Evolutionary conservation across 2,797 vertebrate species (phyloP), one percentile per base, ranked within the genome.

Genomic region (Carapus acus): DNA sequence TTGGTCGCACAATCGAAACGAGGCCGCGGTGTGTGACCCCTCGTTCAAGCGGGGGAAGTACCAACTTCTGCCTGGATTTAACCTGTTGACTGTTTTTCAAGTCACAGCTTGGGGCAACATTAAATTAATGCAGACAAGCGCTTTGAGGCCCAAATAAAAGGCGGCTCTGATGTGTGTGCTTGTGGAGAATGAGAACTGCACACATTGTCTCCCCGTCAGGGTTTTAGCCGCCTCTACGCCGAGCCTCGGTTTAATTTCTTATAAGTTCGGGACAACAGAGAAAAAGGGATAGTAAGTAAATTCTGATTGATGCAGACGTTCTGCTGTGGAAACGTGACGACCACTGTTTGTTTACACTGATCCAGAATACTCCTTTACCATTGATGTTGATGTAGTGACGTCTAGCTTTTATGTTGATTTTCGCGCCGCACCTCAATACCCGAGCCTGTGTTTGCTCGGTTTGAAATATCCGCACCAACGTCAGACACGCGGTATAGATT

Each of bases 51-150:
- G 54, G 44, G 47, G 20, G 16, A 41, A 62, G 58, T 43, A 44
- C 43, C 34, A 65, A 73, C 64, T 61, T 54, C 33, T 38, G 43
- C 56, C n/a, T 70, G 67, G 55, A 71, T 76, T n/a, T 58, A 78
- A 83, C 73, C 71, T 78, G 73, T 71, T 74, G 77, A 65, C 63
- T 70, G 62, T 73, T 74, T 74, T 27, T 75, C 59, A 63, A 63
- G 81, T 88, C 86, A 88, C 87, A n/a, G 61, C 88, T 89, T 76
- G 85, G 90, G 88, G 88, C 86, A 87, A 87, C 85, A 82, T 90
- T 88, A 89, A 90, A 91, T 92, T 86, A 83, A 85, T 88, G 88
- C 86, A 86, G 88, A 91, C 91, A 87, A 91, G 86, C 86, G 89
- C 85, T 73, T 38, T 75, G 79, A 81, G 87, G 87, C 90, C 88